Evolutionary conservation across 1,140 invertebrate genomes (phyloP), one percentile per base, ranked within the genome.

Genomic region (Papilio dardanus): DNA sequence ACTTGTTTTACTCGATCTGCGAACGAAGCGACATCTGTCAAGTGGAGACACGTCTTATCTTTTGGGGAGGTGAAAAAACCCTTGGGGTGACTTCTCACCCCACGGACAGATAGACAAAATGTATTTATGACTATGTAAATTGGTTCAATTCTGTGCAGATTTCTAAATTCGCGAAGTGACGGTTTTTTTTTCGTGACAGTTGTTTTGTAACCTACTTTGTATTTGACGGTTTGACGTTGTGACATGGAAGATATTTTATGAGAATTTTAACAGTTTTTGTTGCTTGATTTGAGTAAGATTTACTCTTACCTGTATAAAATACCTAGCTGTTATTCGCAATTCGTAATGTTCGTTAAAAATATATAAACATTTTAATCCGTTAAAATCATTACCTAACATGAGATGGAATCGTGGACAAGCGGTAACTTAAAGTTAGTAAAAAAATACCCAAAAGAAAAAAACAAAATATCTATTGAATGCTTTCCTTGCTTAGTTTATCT

Each of bases 61-160:
- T 83, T 79, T n/a, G 65, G 82, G 83, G 84, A 71, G 83, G 83
- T 81, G 81, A 81, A 80, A 88, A 86, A 87, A 89, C 85, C 84
- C 81, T 78, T 77, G 85, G 77, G 87, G 87, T 85, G 85, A 85
- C 73, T 85, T 82, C 76, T 83, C 83, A 79, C 81, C 80, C 83
- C 77, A 78, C 77, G 75, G 74, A 50, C 71, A 71, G 46, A 50
- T 67, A 76, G 78, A 74, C 21, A 71, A 84, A 89, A 90, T 86
- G 86, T 91, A 91, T 92, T 92, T 92, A 92, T 92, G 88, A 92
- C 88, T 91, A 91, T 91, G 89, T 91, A 92, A 90, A 92, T 92
- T 91, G 86, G 82, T 80, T 74, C 84, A 87, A 89, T 88, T 90
- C 79, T 71, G 69, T 33, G 37, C 71, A 54, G 79, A 83, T 81